Conservation (phyloP, 2,797 vertebrate species). For the Antrozous pallidus region DNA sequence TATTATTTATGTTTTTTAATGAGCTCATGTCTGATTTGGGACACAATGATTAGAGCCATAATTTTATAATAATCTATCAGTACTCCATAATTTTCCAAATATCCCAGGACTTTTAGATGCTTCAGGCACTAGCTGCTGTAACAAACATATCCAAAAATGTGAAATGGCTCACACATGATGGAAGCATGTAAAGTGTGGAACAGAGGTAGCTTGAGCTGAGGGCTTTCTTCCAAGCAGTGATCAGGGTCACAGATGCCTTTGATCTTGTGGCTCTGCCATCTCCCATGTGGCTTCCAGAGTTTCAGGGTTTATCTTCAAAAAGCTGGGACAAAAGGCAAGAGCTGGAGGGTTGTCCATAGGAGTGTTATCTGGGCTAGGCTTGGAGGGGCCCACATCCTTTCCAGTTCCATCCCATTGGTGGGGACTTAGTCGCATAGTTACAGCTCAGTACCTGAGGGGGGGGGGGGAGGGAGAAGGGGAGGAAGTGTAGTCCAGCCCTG, state of each 20-base stretch:
- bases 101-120: background rate
- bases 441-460: background rate
- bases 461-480: too few relatives aligned
- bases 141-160: background rate
- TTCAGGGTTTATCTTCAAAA: background rate
- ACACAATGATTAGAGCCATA: background rate
- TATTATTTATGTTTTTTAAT: background rate
- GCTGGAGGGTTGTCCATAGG: too few relatives aligned
- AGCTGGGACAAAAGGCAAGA: background rate
- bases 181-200: background rate
- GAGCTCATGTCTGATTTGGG: background rate
- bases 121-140: background rate
- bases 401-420: background rate
- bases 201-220: background rate
- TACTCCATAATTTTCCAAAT: background rate
- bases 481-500: background rate
- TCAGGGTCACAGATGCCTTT: background rate
- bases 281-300: background rate
- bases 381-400: background rate
- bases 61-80: background rate
- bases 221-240: background rate
- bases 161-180: background rate
- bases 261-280: background rate
- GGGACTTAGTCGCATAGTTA: background rate
- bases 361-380: background rate